phyloP scores from a whole-genome alignment of 2,888 invertebrate genomes.

The Drosophila meridionalis region DNA sequence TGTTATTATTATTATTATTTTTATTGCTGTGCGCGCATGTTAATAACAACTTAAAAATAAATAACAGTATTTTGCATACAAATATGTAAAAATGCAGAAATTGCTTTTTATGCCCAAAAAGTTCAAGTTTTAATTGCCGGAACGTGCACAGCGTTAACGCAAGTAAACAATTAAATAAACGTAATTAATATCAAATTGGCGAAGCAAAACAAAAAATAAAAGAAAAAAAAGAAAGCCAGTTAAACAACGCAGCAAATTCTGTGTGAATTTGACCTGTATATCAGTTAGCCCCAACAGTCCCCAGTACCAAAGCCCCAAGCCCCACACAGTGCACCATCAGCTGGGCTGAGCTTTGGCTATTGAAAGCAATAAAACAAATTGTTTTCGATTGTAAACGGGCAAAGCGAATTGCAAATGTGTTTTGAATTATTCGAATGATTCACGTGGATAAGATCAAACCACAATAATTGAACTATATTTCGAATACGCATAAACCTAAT shows the following conservation, averaged over 20 bases:
- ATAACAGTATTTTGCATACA: constrained; percentile 37
- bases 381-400: constrained; percentile 11
- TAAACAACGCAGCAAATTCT: constrained; percentile 43
- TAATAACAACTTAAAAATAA: constrained; percentile 70
- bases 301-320: background rate
- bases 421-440: background rate
- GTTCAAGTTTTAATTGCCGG: constrained; percentile 68
- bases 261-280: constrained; percentile 53
- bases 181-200: constrained; percentile 70
- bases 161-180: constrained; percentile 72
- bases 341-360: constrained; percentile 6
- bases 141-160: constrained; percentile 63
- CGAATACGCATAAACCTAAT: no score
- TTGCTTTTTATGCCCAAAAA: constrained; percentile 62
- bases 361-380: constrained; percentile 31
- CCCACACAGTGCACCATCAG: background rate
- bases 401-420: background rate
- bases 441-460: background rate
- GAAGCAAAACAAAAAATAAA: constrained; percentile 32
- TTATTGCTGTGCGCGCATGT: constrained; percentile 53
- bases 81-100: constrained; percentile 54
- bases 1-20: constrained; percentile 18
- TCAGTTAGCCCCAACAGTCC: background rate
- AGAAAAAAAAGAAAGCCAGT: constrained; percentile 26
- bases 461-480: background rate